Conservation (phyloP, 2,888 invertebrate species). For the Acanthosepion lycidas region DNA sequence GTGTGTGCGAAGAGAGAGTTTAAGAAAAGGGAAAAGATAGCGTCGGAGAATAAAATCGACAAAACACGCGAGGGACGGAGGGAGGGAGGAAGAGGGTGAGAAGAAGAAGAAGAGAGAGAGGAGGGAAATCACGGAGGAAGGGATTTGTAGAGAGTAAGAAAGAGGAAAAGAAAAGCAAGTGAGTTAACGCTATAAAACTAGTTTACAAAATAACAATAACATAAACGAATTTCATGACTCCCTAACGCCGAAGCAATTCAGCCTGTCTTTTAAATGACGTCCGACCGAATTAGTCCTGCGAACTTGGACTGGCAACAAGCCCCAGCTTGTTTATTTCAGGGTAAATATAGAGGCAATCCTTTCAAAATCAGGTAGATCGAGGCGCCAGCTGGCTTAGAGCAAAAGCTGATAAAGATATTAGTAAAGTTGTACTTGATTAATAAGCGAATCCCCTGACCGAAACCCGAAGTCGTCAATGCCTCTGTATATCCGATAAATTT, state of each 20-base stretch:
- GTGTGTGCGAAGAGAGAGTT: neutral
- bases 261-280: neutral
- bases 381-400: neutral
- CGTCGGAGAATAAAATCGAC: too few species aligned
- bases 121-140: too few species aligned
- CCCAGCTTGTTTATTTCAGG: neutral
- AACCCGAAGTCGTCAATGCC: neutral
- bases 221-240: neutral
- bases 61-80: neutral
- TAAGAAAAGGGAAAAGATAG: too few species aligned
- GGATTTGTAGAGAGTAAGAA: neutral
- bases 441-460: neutral
- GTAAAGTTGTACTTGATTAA: neutral
- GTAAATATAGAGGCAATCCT: neutral
- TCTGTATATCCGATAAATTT: neutral
- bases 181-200: too few species aligned
- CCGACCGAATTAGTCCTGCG: neutral
- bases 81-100: too few species aligned
- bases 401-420: constrained; percentile 15
- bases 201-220: neutral
- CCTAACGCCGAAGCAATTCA: neutral
- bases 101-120: too few species aligned
- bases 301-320: neutral
- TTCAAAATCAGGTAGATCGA: neutral
- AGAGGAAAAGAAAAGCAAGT: neutral